A percentile compares a stretch with the other conserved stretches of the same genome.
phyloP scores from a whole-genome alignment of 2,797 vertebrate species.

The Sparus aurata region DNA sequence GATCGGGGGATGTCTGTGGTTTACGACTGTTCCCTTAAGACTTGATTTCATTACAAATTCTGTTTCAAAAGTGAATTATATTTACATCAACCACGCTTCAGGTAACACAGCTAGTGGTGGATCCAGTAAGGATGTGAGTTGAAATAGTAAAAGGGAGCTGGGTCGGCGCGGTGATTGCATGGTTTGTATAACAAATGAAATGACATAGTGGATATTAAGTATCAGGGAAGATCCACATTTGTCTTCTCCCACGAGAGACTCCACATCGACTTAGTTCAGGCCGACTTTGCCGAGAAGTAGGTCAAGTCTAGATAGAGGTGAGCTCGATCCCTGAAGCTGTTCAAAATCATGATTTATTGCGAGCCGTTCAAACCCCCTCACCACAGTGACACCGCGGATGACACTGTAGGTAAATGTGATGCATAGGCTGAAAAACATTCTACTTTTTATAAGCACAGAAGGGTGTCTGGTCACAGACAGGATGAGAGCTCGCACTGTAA shows the following conservation, averaged over 20 bases:
- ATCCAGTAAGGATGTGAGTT: slow-evolving; percentile 1
- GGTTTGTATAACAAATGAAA: slow-evolving; percentile 53
- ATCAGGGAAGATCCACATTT: slow-evolving; percentile 62
- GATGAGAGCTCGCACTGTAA: slow-evolving; percentile 32
- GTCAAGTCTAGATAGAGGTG: slow-evolving; percentile 72
- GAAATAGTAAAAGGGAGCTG: slow-evolving; percentile 27
- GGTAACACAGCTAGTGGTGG: neutral
- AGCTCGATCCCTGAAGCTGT: slow-evolving; percentile 69
- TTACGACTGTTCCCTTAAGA: too few relatives aligned
- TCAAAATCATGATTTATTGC: slow-evolving; percentile 76
- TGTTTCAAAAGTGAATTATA: neutral
- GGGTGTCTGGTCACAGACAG: slow-evolving; percentile 45
- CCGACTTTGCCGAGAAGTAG: slow-evolving; percentile 72
- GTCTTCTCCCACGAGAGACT: slow-evolving; percentile 58
- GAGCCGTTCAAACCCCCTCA: slow-evolving; percentile 48
- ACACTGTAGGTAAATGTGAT: slow-evolving; percentile 71
- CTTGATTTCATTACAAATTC: slow-evolving; percentile 4
- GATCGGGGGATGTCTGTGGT: too few relatives aligned
- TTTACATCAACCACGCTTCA: neutral
- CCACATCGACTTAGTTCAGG: slow-evolving; percentile 50
- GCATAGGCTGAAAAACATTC: slow-evolving; percentile 53
- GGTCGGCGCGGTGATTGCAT: neutral
- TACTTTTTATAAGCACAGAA: slow-evolving; percentile 37
- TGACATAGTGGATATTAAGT: slow-evolving; percentile 53
- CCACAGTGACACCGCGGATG: slow-evolving; percentile 54